Percentiles rank a stretch among this genome's conserved stretches.
These are phyloP conservation scores for Lithobates sylvaticus DNA, from an alignment of 2,797 vertebrate species.

Conservation along the genomic window DNA sequence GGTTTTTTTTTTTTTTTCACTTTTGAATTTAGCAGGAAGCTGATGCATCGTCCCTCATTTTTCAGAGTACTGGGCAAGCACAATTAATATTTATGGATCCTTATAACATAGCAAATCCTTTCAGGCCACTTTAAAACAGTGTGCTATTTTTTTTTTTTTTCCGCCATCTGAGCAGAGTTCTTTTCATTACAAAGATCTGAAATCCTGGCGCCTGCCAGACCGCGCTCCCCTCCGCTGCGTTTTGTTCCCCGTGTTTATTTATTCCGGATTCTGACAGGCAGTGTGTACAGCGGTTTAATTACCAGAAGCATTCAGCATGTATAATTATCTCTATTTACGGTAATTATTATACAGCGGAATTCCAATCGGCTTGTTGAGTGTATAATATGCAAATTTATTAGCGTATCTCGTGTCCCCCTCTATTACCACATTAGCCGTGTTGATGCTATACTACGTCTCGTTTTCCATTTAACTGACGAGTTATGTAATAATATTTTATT, in stretches of 20 bases:
- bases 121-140: no score
- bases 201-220: neutral
- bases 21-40: no score
- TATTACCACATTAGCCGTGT: conserved; percentile 8
- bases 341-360: conserved; percentile 41
- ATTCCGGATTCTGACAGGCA: conserved; percentile 6
- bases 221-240: neutral
- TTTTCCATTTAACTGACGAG: conserved; percentile 2
- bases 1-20: no score
- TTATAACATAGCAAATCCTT: no score
- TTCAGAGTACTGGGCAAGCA: no score
- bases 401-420: neutral
- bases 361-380: conserved; percentile 24
- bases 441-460: conserved; percentile 2
- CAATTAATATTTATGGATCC: no score
- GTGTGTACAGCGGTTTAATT: conserved; percentile 32
- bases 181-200: neutral
- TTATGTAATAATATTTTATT: conserved; percentile 12
- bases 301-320: conserved; percentile 15
- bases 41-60: no score
- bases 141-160: no score
- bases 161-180: no score
- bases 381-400: conserved; percentile 51
- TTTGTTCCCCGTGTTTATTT: neutral
- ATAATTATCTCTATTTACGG: conserved; percentile 46